phyloP scores from a whole-genome alignment of 2,888 invertebrate species.

The Drosophila parthenogenetica region DNA sequence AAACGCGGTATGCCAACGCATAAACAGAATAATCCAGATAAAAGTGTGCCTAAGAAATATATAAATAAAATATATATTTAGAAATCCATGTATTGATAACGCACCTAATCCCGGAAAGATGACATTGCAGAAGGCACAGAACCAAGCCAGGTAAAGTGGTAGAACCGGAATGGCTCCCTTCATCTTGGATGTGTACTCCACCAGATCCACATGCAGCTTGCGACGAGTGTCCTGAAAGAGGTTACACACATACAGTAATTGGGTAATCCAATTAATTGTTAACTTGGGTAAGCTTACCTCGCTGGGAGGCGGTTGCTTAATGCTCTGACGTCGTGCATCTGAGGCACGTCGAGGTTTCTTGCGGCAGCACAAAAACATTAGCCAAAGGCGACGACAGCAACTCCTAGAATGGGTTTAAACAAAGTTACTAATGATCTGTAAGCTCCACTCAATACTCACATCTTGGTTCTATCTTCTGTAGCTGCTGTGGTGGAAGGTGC shows the following conservation, averaged over 20 bases:
- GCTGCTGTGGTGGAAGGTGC: slow-evolving; percentile 64
- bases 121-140: slow-evolving; percentile 93
- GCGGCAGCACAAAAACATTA: slow-evolving; percentile 85
- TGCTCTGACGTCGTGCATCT: slow-evolving; percentile 86
- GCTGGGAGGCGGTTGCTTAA: slow-evolving; percentile 86
- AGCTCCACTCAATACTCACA: slow-evolving; percentile 39
- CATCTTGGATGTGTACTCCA: slow-evolving; percentile 94
- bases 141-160: slow-evolving; percentile 93
- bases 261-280: background rate
- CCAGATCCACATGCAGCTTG: slow-evolving; percentile 91
- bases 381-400: slow-evolving; percentile 83
- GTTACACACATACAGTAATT: background rate
- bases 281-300: slow-evolving; percentile 46
- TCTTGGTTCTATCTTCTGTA: slow-evolving; percentile 43
- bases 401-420: slow-evolving; percentile 63
- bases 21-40: slow-evolving; percentile 94
- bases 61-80: background rate
- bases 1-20: slow-evolving; percentile 96
- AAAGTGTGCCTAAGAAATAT: slow-evolving; percentile 90
- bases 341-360: slow-evolving; percentile 83
- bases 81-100: background rate
- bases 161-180: slow-evolving; percentile 96
- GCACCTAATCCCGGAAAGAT: slow-evolving; percentile 92
- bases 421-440: too few species aligned
- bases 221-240: slow-evolving; percentile 89